Evolutionary conservation across 2,888 invertebrate species (phyloP), one percentile per base, ranked within the genome.

Genomic region (Dryococelus australis): DNA sequence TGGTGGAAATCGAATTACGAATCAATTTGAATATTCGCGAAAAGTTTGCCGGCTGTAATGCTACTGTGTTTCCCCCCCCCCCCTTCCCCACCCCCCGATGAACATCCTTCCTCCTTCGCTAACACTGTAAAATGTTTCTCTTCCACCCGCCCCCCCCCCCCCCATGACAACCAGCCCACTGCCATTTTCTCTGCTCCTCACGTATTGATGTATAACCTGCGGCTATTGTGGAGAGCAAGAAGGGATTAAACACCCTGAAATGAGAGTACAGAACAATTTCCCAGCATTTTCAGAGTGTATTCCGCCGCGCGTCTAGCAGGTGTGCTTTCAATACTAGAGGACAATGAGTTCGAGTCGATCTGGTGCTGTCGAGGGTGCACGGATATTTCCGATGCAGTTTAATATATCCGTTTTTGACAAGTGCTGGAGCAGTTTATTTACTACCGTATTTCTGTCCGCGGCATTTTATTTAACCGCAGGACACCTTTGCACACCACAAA

Each of bases 21-120:
- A 83, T 83, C 83, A 83, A 83, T 83, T 83, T 83, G 83, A 83
- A 83, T 83, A 83, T 35, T 35, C 83, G 83, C 83, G 83, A 83
- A 83, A 83, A 83, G 83, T 83, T 83, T 83, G 83, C 43, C 83
- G 43, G 83, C 83, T 35, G 16, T 83, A 43, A 83, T 83, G 83
- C 83, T 83, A 83, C 83, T 83, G 83, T 83, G 28, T 83, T 43
- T 43, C 83, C 10, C 26, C 83, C 24, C 83, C 28, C 83, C 28
- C 26, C 83, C 83, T 28, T 28, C 28, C 28, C 0, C 83, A 0
- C 83, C 83, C 13, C 28, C 83, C 80, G 20, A 51, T 20, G 51
- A 3, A 51, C 12, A 51, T 20, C 20, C 13, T 51, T 51, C 65
- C 65, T 65, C 65, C 16, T 65, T 20, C n/a, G 65, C 65, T 65